Percentiles rank a stretch among this genome's conserved stretches.
These are phyloP conservation scores for Drosophila sulfurigaster DNA, from an alignment of 1,140 invertebrate species.

Conservation along the genomic window DNA sequence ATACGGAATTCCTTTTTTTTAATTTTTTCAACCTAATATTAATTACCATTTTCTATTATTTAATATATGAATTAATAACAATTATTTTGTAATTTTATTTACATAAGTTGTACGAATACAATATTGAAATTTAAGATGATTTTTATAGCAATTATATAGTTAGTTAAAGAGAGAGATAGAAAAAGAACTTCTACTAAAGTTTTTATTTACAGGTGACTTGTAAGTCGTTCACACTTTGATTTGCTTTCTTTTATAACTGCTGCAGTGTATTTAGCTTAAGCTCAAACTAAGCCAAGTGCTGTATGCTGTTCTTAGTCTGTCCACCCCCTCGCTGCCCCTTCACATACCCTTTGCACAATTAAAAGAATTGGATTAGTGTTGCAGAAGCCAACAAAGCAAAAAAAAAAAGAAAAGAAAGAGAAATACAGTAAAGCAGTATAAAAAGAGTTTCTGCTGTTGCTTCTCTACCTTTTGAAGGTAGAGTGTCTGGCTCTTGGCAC, in stretches of 20 bases:
- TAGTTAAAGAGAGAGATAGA: too few species aligned
- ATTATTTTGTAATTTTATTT: too few species aligned
- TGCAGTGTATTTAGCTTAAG: constrained; percentile 1
- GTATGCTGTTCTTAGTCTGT: constrained; percentile 55
- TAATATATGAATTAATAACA: too few species aligned
- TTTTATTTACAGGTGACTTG: not conserved
- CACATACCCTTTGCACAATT: constrained; percentile 58
- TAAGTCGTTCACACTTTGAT: not conserved
- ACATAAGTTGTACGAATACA: too few species aligned
- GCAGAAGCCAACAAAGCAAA: constrained; percentile 46
- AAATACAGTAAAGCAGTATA: not conserved
- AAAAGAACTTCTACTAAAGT: too few species aligned
- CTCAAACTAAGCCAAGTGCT: constrained; percentile 64
- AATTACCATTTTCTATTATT: too few species aligned
- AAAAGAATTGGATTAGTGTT: constrained; percentile 78
- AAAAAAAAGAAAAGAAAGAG: not conserved
- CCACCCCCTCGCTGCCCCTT: not conserved
- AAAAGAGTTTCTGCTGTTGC: constrained; percentile 32
- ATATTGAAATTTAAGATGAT: too few species aligned
- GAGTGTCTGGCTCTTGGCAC: constrained; percentile 70
- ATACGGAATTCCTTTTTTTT: too few species aligned
- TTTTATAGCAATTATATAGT: too few species aligned
- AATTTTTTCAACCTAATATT: too few species aligned
- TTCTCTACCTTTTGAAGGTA: constrained; percentile 34
- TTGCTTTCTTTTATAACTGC: constrained; percentile 1